phyloP scores from a whole-genome alignment of 2,113 vertebrate genomes.

The Prinia subflava region DNA sequence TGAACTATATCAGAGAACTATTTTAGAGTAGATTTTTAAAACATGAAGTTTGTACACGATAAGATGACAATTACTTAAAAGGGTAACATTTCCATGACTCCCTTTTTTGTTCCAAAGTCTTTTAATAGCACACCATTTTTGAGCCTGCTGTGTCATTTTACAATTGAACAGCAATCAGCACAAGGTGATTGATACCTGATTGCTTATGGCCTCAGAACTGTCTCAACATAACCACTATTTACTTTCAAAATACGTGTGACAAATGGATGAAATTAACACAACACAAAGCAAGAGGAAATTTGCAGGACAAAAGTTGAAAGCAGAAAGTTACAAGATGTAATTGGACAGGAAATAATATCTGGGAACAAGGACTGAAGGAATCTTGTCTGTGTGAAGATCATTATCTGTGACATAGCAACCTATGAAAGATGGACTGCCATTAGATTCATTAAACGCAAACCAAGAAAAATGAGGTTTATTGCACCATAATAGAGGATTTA shows the following conservation, averaged over 20 bases:
- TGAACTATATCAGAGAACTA: not conserved
- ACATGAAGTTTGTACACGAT: not conserved
- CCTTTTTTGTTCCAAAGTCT: not conserved
- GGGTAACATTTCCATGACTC: not conserved
- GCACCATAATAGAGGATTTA: not conserved
- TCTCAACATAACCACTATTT: not conserved
- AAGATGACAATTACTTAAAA: not conserved
- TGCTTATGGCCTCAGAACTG: not conserved
- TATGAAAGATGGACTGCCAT: not conserved
- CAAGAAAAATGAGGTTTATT: slow-evolving; percentile 38
- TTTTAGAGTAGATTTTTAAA: not conserved
- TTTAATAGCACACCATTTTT: not conserved
- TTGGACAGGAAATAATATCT: not conserved
- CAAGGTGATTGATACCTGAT: not conserved
- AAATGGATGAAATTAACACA: not conserved
- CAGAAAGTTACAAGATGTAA: not conserved
- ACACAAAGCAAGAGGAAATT: not conserved
- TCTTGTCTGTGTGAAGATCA: not conserved
- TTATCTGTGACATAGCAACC: not conserved
- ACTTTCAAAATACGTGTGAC: not conserved
- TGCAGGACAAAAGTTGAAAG: not conserved
- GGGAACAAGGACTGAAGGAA: not conserved
- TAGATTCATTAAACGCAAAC: not conserved
- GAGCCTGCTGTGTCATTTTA: not conserved
- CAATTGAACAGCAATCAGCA: not conserved